Evolutionary conservation across 2,888 invertebrate species (phyloP).

Genomic region (Leucania comma): DNA sequence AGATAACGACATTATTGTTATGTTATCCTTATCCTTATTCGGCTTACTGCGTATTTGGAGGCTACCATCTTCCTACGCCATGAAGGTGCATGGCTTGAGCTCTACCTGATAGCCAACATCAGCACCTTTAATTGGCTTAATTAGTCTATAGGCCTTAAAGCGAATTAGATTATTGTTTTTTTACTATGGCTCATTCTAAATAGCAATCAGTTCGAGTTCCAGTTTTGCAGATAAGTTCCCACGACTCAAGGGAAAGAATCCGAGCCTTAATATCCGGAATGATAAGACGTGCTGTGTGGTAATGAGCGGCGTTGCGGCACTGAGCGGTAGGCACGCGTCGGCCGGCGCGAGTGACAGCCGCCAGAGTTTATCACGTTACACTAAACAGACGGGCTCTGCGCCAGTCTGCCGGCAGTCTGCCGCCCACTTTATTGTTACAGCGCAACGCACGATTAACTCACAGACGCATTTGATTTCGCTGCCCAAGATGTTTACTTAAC

Average conservation of each 20-base stretch:
- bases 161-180: neutral
- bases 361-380: constrained; percentile 24
- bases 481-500: neutral
- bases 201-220: neutral
- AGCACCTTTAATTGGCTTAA: neutral
- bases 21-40: constrained; percentile 3
- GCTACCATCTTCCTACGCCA: neutral
- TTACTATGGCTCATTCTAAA: neutral
- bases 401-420: constrained; percentile 20
- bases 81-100: neutral
- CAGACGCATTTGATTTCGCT: constrained; percentile 11
- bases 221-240: neutral
- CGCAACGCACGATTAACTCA: constrained; percentile 2
- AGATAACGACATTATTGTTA: constrained; percentile 10
- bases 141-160: neutral
- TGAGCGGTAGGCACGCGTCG: too few relatives aligned
- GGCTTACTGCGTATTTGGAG: constrained; percentile 4
- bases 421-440: constrained; percentile 13
- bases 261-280: constrained; percentile 19
- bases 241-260: constrained; percentile 20
- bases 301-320: constrained; percentile 37
- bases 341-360: neutral
- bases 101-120: neutral
- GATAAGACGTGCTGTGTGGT: constrained; percentile 37
- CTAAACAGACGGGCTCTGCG: neutral